Evolutionary conservation across 2,113 vertebrate genomes (phyloP), one percentile per base, ranked within the genome.

Genomic region (Nibea albiflora): DNA sequence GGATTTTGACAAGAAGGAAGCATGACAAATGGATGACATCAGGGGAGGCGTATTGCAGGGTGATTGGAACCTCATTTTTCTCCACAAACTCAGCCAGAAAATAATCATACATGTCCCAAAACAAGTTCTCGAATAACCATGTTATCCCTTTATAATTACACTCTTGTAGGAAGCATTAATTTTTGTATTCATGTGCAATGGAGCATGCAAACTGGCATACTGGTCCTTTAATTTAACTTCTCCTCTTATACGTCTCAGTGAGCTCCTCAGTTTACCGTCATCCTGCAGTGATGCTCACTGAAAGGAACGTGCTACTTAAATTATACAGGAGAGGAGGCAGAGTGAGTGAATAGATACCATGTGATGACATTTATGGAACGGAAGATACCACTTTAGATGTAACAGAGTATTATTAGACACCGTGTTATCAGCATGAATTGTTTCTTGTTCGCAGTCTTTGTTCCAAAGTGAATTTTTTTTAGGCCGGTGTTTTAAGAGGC

Each of bases 21-120:
- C 74, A 58, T 89, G 88, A 89, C 89, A 89, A 89, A 93, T 85
- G 78, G 73, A 92, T 91, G 88, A 89, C 87, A 89, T 91, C 87
- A 90, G 78, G 81, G 68, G 81, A 83, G 35, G 56, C 77, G 22
- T 72, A 67, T 65, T 20, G 82, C 39, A 17, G 80, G 72, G 87
- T 88, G 88, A 90, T 90, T 90, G 83, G 73, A 88, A 68, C 80
- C 53, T 80, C 4, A 16, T 90, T 85, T 86, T 52, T 39, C 73
- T 54, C 80, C 80, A 31, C 52, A 28, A 9, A 46, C 57, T 60
- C 10, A 24, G 87, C 86, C 85, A 86, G 78, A 84, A 85, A 76
- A 76, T 78, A 89, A 89, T 92, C 89, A 81, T 80, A 81, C 80
- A 31, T 16, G 70, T 90, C 85, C 84, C 61, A 58, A 81, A 90